Conservation (phyloP, 1,140 invertebrate species). For the Pristionchus pacificus region DNA sequence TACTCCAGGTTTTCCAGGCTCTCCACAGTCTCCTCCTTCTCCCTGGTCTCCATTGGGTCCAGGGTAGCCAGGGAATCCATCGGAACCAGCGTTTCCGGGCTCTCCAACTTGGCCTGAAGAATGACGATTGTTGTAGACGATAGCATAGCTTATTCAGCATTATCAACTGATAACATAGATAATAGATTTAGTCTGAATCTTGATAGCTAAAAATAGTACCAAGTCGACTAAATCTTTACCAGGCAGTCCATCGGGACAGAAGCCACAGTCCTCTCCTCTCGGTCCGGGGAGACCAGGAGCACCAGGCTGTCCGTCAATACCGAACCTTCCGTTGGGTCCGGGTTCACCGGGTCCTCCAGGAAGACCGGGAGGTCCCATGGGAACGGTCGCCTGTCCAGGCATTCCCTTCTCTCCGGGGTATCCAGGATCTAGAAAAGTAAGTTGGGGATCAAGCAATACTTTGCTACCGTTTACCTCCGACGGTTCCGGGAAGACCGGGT, state of each 20-base stretch:
- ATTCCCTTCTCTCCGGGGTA: conserved; percentile 50
- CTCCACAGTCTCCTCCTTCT: conserved; percentile 29
- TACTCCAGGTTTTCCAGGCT: conserved; percentile 32
- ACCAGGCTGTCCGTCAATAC: conserved; percentile 42
- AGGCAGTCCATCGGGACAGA: conserved; percentile 41
- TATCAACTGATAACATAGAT: too few species aligned
- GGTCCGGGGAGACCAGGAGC: conserved; percentile 25
- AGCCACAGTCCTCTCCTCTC: conserved; percentile 33
- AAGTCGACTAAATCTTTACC: too few species aligned
- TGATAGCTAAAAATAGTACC: conserved; percentile 25
- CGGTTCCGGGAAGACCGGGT: conserved; percentile 50
- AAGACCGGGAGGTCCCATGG: conserved; percentile 44
- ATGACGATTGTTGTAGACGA: neutral
- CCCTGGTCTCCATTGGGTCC: conserved; percentile 35
- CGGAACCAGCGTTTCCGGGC: conserved; percentile 33
- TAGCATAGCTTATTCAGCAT: too few species aligned
- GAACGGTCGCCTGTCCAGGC: conserved; percentile 53
- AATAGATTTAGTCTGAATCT: too few species aligned
- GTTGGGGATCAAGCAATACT: too few species aligned
- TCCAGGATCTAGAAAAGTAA: too few species aligned
- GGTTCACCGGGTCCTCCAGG: conserved; percentile 48
- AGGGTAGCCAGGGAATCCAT: conserved; percentile 26
- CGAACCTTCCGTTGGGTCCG: conserved; percentile 31
- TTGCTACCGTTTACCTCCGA: too few species aligned
- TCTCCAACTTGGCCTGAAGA: conserved; percentile 40